Conservation (phyloP, 1,140 invertebrate species). For the Uloborus diversus region DNA sequence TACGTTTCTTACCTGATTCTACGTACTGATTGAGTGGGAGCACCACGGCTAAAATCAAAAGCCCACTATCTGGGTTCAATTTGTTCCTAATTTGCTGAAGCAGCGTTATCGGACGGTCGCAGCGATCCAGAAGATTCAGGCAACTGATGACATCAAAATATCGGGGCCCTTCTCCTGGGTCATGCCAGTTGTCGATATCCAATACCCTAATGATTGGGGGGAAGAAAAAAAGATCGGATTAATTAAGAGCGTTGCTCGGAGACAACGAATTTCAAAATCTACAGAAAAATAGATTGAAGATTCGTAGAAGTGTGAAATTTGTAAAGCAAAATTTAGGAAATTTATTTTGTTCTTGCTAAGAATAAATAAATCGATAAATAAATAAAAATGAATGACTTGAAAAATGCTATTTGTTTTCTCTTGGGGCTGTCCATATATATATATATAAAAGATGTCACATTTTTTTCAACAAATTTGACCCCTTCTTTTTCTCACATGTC, state of each 20-base stretch:
- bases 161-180: constrained; percentile 62
- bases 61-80: constrained; percentile 74
- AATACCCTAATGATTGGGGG: constrained; percentile 73
- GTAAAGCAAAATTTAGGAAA: too few relatives aligned
- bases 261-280: too few relatives aligned
- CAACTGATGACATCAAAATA: constrained; percentile 84
- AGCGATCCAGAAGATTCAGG: constrained; percentile 90
- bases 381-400: too few relatives aligned
- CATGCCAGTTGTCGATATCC: constrained; percentile 78
- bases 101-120: constrained; percentile 79
- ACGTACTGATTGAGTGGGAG: constrained; percentile 90
- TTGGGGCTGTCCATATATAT: too few relatives aligned
- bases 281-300: too few relatives aligned
- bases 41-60: constrained; percentile 82
- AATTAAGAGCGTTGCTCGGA: background rate
- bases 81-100: constrained; percentile 74
- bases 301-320: too few relatives aligned
- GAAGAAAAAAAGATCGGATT: constrained; percentile 41
- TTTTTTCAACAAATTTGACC: too few relatives aligned
- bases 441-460: too few relatives aligned
- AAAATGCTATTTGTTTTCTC: too few relatives aligned
- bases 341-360: too few relatives aligned
- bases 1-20: constrained; percentile 73
- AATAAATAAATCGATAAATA: too few relatives aligned
- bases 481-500: too few relatives aligned